phyloP scores from a whole-genome alignment of 1,140 invertebrate species.

The Ceratosolen fusciceps region DNA sequence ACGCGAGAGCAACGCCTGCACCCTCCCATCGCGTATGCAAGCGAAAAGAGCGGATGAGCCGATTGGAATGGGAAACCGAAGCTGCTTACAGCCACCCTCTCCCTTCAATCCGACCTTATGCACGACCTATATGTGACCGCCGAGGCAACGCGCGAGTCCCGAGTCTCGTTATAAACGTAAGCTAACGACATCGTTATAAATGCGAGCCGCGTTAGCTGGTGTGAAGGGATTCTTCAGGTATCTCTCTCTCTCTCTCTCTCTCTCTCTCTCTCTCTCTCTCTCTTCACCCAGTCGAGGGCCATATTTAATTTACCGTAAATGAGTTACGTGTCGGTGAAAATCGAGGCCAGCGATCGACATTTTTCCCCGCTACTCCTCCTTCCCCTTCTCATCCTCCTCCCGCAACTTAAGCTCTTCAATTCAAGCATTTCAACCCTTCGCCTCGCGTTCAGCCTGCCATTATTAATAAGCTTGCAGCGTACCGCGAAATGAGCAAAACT shows the following conservation, averaged over 20 bases:
- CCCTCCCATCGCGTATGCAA: too few relatives aligned
- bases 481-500: too few relatives aligned
- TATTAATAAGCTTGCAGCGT: too few relatives aligned
- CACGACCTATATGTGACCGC: constrained; percentile 37
- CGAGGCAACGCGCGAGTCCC: constrained; percentile 8
- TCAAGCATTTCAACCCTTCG: too few relatives aligned
- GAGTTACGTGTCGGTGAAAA: not conserved
- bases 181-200: constrained; percentile 32
- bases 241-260: too few relatives aligned
- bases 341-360: constrained; percentile 12
- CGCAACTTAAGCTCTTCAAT: too few relatives aligned
- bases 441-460: too few relatives aligned
- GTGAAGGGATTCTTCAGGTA: not conserved
- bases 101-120: not conserved
- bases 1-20: too few relatives aligned
- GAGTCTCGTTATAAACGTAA: constrained; percentile 40
- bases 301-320: constrained; percentile 31
- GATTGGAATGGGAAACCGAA: not conserved
- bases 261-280: too few relatives aligned
- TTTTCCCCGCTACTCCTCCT: too few relatives aligned
- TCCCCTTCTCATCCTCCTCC: too few relatives aligned
- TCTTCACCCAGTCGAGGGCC: not conserved
- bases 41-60: not conserved
- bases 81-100: too few relatives aligned
- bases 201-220: not conserved